These are phyloP conservation scores for Rhagoletis pomonella DNA, from an alignment of 1,140 invertebrate species.

Conservation along the genomic window DNA sequence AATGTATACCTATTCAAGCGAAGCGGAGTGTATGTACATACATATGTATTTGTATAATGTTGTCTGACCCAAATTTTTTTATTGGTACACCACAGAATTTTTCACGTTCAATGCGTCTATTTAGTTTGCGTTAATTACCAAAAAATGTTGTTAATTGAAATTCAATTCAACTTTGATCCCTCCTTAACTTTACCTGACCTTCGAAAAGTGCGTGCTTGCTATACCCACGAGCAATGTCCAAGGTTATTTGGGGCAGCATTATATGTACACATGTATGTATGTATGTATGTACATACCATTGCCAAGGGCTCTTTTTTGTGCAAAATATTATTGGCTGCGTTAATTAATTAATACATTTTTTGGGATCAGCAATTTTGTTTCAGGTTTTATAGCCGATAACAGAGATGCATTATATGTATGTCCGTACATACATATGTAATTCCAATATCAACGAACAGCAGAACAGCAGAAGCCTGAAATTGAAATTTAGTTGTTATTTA, in stretches of 20 bases:
- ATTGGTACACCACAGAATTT: not conserved
- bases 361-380: not conserved
- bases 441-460: too few species aligned
- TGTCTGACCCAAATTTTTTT: not conserved
- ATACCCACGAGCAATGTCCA: not conserved
- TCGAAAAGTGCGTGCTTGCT: not conserved
- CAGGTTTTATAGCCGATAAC: not conserved
- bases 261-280: too few species aligned
- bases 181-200: not conserved
- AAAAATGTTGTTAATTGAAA: conserved; percentile 23
- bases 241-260: too few species aligned
- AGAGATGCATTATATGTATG: too few species aligned
- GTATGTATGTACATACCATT: not conserved
- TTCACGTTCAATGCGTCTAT: not conserved
- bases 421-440: too few species aligned
- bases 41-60: too few species aligned
- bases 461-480: too few species aligned
- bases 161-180: conserved; percentile 23
- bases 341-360: conserved; percentile 24
- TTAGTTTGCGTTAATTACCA: not conserved
- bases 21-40: too few species aligned
- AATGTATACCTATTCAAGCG: too few species aligned
- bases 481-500: too few species aligned
- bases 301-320: not conserved
- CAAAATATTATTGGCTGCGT: not conserved